These are phyloP conservation scores for Malacosoma neustria DNA, from an alignment of 2,888 invertebrate genomes.

Conservation along the genomic window DNA sequence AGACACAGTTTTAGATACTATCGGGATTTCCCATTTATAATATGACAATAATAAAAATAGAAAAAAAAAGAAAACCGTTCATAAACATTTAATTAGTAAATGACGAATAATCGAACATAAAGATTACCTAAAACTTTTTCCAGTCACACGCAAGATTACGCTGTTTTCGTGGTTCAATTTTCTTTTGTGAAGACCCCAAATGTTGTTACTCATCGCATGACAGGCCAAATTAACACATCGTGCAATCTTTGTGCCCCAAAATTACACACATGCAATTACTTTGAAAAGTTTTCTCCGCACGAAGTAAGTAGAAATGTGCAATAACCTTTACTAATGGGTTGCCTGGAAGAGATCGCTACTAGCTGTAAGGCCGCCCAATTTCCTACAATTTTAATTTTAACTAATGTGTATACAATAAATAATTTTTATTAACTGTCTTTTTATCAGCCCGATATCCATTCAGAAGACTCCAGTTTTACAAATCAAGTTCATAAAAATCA, in stretches of 20 bases:
- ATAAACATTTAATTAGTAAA: not conserved
- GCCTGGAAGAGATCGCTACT: too few species aligned
- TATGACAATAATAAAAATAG: not conserved
- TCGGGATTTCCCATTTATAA: too few species aligned
- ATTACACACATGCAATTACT: conserved; percentile 24
- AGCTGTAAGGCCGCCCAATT: too few species aligned
- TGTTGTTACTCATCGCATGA: conserved; percentile 63
- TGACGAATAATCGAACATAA: not conserved
- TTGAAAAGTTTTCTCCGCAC: conserved; percentile 22
- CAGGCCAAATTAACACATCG: conserved; percentile 66
- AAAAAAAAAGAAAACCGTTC: not conserved
- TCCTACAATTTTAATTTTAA: too few species aligned
- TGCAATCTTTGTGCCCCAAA: conserved; percentile 27
- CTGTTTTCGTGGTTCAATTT: conserved; percentile 22
- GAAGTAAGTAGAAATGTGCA: conserved; percentile 7
- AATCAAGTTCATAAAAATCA: too few species aligned
- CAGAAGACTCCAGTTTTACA: too few species aligned
- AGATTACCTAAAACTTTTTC: not conserved
- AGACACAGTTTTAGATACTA: too few species aligned
- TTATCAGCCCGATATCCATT: too few species aligned
- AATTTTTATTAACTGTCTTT: too few species aligned
- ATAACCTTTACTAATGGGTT: too few species aligned
- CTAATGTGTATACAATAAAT: too few species aligned
- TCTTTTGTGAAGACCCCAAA: conserved; percentile 30
- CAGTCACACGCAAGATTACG: conserved; percentile 24